Evolutionary conservation across 2,888 invertebrate genomes (phyloP).

Genomic region (Orthosia incerta): DNA sequence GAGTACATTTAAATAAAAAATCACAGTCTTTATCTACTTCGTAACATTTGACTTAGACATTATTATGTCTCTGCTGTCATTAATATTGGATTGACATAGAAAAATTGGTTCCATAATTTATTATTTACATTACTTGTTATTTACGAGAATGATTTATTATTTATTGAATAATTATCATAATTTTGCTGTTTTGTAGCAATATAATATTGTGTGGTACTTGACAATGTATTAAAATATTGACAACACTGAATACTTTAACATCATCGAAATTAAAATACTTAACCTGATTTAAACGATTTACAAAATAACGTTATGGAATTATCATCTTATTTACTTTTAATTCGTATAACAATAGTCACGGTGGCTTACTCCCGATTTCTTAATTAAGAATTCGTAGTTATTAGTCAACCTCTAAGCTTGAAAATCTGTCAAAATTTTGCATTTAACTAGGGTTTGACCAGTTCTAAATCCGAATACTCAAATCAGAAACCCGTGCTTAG

Average conservation of each 20-base stretch:
- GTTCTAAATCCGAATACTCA: too few relatives aligned
- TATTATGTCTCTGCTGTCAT: not conserved
- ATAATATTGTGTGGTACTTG: not conserved
- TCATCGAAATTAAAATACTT: too few relatives aligned
- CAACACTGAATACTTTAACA: not conserved
- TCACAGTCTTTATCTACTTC: not conserved
- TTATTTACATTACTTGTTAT: constrained; percentile 4
- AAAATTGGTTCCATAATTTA: constrained; percentile 11
- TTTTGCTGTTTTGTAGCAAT: not conserved
- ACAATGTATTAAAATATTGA: not conserved
- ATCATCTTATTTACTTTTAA: too few relatives aligned
- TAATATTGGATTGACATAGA: constrained; percentile 6
- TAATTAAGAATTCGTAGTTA: too few relatives aligned
- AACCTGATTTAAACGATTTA: too few relatives aligned
- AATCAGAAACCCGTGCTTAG: too few relatives aligned
- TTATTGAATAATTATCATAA: constrained; percentile 26
- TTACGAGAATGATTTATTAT: constrained; percentile 20
- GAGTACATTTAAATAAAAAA: not conserved
- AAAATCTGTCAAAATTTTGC: too few relatives aligned
- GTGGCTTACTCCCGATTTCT: too few relatives aligned
- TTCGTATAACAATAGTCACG: too few relatives aligned
- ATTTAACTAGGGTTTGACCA: too few relatives aligned
- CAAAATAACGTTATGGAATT: too few relatives aligned
- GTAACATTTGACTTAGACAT: not conserved
- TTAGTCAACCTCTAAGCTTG: too few relatives aligned